Conservation (phyloP, 2,113 vertebrate species). For the Psilopsiagon aurifrons region DNA sequence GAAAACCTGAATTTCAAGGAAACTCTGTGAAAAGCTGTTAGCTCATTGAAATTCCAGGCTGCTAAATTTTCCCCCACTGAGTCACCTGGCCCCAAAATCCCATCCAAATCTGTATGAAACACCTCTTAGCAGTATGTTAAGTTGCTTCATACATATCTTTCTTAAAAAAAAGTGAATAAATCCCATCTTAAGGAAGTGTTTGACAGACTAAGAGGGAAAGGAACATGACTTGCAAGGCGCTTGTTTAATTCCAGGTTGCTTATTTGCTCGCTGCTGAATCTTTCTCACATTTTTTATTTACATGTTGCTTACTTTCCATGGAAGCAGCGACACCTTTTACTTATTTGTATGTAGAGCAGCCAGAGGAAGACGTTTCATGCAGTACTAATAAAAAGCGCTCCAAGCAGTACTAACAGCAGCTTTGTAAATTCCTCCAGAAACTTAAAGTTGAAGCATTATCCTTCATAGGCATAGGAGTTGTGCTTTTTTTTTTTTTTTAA, state of each 20-base stretch:
- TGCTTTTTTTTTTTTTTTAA: rapidly evolving
- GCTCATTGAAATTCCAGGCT: neutral
- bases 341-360: neutral
- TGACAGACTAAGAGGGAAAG: neutral
- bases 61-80: neutral
- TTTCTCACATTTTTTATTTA: neutral
- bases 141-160: neutral
- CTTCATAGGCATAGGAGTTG: neutral
- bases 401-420: neutral
- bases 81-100: neutral
- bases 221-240: neutral
- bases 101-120: neutral
- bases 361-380: neutral
- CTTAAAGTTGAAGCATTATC: neutral
- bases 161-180: neutral
- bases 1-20: neutral
- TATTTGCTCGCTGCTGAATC: neutral
- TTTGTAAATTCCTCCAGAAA: neutral
- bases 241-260: neutral
- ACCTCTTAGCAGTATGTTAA: neutral
- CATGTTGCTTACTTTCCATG: neutral
- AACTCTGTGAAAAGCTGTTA: neutral
- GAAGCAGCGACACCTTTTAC: neutral
- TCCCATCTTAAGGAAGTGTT: neutral
- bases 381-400: neutral